A percentile compares a stretch with the other conserved stretches of the same genome.
Conservation (phyloP, 1,140 invertebrate species). For the Penaeus japonicus region DNA sequence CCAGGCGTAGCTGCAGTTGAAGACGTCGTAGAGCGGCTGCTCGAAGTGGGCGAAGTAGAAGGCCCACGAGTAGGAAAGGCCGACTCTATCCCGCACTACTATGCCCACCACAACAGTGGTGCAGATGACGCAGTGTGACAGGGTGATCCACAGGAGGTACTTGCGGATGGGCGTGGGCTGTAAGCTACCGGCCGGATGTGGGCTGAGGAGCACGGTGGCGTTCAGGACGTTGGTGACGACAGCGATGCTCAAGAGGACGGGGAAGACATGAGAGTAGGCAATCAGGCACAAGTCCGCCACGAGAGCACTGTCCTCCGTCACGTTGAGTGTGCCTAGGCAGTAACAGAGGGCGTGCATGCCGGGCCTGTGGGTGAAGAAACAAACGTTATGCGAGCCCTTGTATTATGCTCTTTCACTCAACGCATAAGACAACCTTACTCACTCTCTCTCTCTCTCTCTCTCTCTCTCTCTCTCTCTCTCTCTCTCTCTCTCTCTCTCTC, state of each 20-base stretch:
- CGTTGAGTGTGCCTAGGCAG: neutral
- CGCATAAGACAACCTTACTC: too few species aligned
- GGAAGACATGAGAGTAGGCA: slow-evolving; percentile 3
- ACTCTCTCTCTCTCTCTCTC: too few species aligned
- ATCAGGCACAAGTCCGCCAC: slow-evolving; percentile 20
- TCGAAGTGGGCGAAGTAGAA: slow-evolving; percentile 46
- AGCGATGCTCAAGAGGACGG: neutral
- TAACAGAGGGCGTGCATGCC: slow-evolving; percentile 15
- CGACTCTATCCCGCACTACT: neutral
- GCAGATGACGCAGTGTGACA: slow-evolving; percentile 23
- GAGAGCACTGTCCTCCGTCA: neutral
- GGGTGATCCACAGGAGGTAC: slow-evolving; percentile 27
- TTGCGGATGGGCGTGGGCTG: slow-evolving; percentile 11
- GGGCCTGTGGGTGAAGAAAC: too few species aligned
- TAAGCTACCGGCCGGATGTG: too few species aligned
- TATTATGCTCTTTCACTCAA: too few species aligned
- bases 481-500: too few species aligned
- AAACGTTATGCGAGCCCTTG: too few species aligned
- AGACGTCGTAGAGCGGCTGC: slow-evolving; percentile 38
- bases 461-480: too few species aligned
- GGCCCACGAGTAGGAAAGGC: slow-evolving; percentile 6
- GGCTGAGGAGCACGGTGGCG: neutral
- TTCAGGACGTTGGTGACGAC: slow-evolving; percentile 27
- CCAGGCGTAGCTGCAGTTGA: slow-evolving; percentile 45
- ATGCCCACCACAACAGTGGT: neutral